Conservation (phyloP, 2,888 invertebrate species). For the Pandemis cinnamomeana region DNA sequence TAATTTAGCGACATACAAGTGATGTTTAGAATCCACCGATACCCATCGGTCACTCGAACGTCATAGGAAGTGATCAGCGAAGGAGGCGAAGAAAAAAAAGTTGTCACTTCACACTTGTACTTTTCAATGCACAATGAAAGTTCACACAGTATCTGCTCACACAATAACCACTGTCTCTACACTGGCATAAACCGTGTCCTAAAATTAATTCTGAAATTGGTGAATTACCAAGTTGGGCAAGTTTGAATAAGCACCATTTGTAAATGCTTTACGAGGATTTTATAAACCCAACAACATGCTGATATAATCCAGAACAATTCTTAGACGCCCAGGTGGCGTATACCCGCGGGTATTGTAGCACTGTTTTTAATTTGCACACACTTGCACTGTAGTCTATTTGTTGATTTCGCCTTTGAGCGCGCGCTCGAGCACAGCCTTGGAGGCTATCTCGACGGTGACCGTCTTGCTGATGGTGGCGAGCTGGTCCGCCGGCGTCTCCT, state of each 20-base stretch:
- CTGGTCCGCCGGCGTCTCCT: constrained; percentile 54
- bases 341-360: neutral
- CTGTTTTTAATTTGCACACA: neutral
- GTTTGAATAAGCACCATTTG: no score
- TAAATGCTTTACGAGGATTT: no score
- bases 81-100: neutral
- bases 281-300: no score
- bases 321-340: no score
- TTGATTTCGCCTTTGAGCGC: constrained; percentile 70
- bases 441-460: constrained; percentile 79
- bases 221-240: no score
- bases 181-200: neutral
- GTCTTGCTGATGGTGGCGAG: constrained; percentile 79
- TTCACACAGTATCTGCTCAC: neutral
- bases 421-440: constrained; percentile 71
- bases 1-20: neutral
- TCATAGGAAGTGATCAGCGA: neutral
- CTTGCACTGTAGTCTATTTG: constrained; percentile 15
- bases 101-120: constrained; percentile 5
- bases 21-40: neutral
- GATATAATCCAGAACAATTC: no score
- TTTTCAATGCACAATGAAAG: constrained; percentile 8
- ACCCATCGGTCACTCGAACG: no score
- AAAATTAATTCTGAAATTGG: no score
- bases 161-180: neutral